These are phyloP conservation scores for Vireo altiloquus DNA, from an alignment of 2,113 vertebrate species.

Conservation along the genomic window DNA sequence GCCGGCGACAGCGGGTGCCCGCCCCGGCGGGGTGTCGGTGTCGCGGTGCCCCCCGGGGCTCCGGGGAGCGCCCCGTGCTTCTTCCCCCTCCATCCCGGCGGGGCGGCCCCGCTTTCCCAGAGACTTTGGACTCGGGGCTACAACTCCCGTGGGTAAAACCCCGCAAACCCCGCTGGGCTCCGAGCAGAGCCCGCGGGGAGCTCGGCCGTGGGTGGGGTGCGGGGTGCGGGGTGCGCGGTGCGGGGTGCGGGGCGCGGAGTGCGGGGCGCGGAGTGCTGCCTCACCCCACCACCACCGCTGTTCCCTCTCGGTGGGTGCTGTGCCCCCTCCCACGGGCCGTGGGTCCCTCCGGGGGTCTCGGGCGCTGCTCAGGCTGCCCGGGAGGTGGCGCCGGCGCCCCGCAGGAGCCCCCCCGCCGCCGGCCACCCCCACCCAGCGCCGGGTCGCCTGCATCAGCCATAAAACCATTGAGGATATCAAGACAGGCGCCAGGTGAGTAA, in stretches of 20 bases:
- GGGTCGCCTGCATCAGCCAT: constrained; percentile 79
- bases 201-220: neutral
- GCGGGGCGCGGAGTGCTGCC: no score
- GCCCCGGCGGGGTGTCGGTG: neutral
- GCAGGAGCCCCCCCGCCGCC: constrained; percentile 12
- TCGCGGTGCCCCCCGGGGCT: neutral
- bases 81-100: neutral
- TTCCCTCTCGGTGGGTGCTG: rapidly evolving
- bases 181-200: neutral
- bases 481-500: constrained; percentile 99
- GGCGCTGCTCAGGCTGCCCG: constrained; percentile 8
- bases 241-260: rapidly evolving
- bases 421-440: constrained; percentile 28
- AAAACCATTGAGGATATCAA: constrained; percentile 88
- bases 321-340: neutral
- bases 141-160: neutral
- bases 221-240: no score
- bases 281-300: rapidly evolving
- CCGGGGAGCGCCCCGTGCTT: rapidly evolving
- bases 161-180: neutral
- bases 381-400: constrained; percentile 80
- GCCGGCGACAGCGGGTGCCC: neutral
- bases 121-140: neutral
- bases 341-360: neutral
- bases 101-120: neutral